Evolutionary conservation across 1,140 invertebrate species (phyloP).

Genomic region (Trialeurodes vaporariorum): DNA sequence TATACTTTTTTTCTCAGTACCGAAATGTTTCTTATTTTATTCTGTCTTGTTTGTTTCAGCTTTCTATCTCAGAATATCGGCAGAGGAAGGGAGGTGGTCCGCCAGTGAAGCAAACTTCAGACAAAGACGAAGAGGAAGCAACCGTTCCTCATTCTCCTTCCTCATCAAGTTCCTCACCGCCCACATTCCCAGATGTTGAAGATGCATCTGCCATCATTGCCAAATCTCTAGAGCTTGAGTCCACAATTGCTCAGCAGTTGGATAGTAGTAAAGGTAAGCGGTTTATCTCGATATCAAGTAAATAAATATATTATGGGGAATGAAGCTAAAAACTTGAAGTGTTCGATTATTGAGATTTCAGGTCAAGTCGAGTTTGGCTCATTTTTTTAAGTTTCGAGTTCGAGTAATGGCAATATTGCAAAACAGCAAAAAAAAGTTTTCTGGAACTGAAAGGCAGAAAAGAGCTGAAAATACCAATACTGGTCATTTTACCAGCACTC

Average conservation of each 20-base stretch:
- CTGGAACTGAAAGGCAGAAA: no score
- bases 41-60: no score
- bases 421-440: no score
- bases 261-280: background rate
- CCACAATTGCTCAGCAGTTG: conserved; percentile 8
- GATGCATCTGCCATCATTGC: conserved; percentile 18
- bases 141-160: conserved; percentile 10
- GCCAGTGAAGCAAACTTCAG: conserved; percentile 2
- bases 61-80: conserved; percentile 58
- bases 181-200: conserved; percentile 14
- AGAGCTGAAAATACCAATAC: no score
- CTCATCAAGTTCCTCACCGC: conserved; percentile 11
- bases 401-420: no score
- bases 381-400: no score
- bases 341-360: no score
- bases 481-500: no score
- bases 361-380: no score
- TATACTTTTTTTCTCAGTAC: no score
- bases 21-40: no score
- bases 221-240: conserved; percentile 19
- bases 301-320: conserved; percentile 9
- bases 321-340: no score
- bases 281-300: conserved; percentile 8
- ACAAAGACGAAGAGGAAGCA: conserved; percentile 17
- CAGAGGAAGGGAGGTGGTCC: conserved; percentile 43